A percentile compares a stretch with the other conserved stretches of the same genome.
phyloP scores from a whole-genome alignment of 2,888 invertebrate species.

The Anthophora plumipes region DNA sequence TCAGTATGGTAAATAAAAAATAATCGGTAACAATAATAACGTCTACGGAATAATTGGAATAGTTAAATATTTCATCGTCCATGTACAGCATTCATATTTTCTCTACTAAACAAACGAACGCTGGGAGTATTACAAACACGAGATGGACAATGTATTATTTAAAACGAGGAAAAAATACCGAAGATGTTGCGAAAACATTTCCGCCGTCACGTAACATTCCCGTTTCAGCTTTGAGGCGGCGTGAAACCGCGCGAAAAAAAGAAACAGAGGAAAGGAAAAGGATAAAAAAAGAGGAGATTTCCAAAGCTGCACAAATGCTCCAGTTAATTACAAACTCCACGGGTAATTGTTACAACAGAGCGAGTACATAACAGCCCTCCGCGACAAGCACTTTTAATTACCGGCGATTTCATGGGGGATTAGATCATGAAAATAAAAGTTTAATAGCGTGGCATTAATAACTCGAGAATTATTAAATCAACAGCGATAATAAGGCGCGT shows the following conservation, averaged over 20 bases:
- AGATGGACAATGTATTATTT: background rate
- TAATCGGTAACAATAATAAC: too few relatives aligned
- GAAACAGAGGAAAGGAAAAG: too few relatives aligned
- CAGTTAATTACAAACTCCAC: constrained; percentile 19
- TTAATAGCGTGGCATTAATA: constrained; percentile 44
- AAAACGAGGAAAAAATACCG: background rate
- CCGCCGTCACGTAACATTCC: background rate
- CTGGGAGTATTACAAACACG: background rate
- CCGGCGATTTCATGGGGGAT: constrained; percentile 33
- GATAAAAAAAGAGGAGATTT: background rate
- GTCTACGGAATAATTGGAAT: too few relatives aligned
- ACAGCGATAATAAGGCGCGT: constrained; percentile 33
- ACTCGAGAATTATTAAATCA: constrained; percentile 44
- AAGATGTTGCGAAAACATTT: background rate
- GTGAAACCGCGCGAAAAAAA: too few relatives aligned
- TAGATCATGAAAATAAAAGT: constrained; percentile 47
- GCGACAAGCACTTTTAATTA: constrained; percentile 34
- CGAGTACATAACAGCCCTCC: background rate
- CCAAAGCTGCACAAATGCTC: constrained; percentile 4
- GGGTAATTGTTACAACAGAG: constrained; percentile 20
- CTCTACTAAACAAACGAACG: background rate
- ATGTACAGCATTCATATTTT: too few relatives aligned
- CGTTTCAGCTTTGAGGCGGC: background rate
- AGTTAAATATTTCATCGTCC: too few relatives aligned
- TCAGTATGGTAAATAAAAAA: too few relatives aligned